Conservation (phyloP, 2,113 vertebrate species). For the Tachysurus vachellii region DNA sequence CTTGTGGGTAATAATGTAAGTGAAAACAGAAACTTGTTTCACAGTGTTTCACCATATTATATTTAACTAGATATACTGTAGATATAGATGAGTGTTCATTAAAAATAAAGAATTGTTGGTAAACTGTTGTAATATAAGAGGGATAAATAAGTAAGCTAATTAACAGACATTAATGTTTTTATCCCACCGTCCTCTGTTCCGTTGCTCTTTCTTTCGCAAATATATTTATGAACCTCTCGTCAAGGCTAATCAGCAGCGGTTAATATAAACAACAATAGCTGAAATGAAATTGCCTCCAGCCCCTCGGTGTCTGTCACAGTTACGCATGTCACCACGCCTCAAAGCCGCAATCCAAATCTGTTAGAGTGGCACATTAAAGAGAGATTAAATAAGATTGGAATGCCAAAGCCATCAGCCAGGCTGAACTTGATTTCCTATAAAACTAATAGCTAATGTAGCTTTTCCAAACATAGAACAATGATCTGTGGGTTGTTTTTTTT, state of each 20-base stretch:
- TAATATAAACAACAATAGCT: slow-evolving; percentile 54
- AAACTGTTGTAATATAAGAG: neutral
- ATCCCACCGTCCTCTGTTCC: neutral
- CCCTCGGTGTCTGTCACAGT: slow-evolving; percentile 45
- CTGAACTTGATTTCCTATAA: slow-evolving; percentile 58
- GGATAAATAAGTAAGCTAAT: neutral
- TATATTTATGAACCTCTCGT: slow-evolving; percentile 40
- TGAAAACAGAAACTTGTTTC: neutral
- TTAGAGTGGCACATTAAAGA: slow-evolving; percentile 52
- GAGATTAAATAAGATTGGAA: slow-evolving; percentile 59
- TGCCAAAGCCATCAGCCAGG: slow-evolving; percentile 49
- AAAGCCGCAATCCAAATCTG: slow-evolving; percentile 46
- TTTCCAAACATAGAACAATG: slow-evolving; percentile 5
- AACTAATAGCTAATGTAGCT: slow-evolving; percentile 38
- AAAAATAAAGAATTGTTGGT: neutral
- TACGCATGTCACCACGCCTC: slow-evolving; percentile 46
- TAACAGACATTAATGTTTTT: neutral
- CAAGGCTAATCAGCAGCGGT: slow-evolving; percentile 45
- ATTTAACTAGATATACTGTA: neutral
- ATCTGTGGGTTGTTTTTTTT: neutral
- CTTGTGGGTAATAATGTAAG: neutral
- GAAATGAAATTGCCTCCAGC: slow-evolving; percentile 50
- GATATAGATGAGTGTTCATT: too few species aligned
- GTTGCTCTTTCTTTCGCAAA: slow-evolving; percentile 34
- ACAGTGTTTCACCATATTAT: neutral